A percentile compares a stretch with the other conserved stretches of the same genome.
Conservation (phyloP, 2,888 invertebrate genomes). For the Drepana falcataria region DNA sequence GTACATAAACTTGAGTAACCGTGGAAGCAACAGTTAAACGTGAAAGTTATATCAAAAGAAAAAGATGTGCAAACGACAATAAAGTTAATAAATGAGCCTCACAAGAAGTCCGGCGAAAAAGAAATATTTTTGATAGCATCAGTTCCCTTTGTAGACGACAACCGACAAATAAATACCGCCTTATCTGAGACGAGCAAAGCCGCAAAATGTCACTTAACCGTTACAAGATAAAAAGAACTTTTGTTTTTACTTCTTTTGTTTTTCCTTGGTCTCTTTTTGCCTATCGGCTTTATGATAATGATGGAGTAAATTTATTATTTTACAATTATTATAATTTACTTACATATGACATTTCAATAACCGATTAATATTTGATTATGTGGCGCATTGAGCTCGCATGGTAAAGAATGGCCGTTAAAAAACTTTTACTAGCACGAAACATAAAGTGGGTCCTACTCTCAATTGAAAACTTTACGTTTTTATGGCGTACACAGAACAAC, state of each 20-base stretch:
- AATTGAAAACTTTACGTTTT: no score
- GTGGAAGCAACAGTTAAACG: no score
- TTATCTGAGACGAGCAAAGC: conserved; percentile 50
- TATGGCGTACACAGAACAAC: no score
- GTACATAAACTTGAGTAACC: no score
- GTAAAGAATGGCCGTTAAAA: no score
- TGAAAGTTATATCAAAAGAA: conserved; percentile 5
- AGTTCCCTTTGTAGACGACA: conserved; percentile 27
- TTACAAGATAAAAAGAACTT: conserved; percentile 33
- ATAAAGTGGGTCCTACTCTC: no score
- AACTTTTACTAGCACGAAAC: no score
- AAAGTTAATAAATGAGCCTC: conserved; percentile 13
- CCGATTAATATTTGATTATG: no score
- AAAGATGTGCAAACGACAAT: conserved; percentile 11
- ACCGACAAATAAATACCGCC: conserved; percentile 57
- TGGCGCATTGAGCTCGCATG: no score
- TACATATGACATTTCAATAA: no score
- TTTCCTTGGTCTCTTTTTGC: conserved; percentile 17
- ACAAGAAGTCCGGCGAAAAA: conserved; percentile 23
- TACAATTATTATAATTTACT: no score
- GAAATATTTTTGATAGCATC: conserved; percentile 37
- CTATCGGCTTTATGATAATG: conserved; percentile 4
- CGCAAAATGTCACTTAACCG: conserved; percentile 48
- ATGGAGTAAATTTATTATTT: no score
- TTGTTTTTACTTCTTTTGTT: conserved; percentile 25